Evolutionary conservation across 2,113 vertebrate genomes (phyloP).

Genomic region (Jacana jacana): DNA sequence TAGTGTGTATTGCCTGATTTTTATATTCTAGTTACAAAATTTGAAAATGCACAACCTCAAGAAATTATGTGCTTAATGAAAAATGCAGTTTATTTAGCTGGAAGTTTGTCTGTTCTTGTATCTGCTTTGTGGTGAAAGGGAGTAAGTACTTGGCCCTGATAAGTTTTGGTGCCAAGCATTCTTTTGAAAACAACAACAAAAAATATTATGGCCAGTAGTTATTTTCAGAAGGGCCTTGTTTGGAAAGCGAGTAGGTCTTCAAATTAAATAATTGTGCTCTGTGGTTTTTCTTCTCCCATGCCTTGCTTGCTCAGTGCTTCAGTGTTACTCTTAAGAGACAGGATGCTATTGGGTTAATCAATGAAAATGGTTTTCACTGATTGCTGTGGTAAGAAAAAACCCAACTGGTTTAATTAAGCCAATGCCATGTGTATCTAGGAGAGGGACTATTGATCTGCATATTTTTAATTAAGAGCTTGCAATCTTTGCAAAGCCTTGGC

Average conservation of each 20-base stretch:
- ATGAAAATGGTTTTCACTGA: constrained; percentile 21
- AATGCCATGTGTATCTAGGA: not conserved
- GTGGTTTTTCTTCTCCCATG: not conserved
- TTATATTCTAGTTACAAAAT: not conserved
- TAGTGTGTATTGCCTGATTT: not conserved
- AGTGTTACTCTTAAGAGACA: not conserved
- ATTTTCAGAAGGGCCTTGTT: not conserved
- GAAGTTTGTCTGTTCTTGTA: not conserved
- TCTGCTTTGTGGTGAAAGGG: not conserved
- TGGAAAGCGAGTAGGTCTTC: not conserved
- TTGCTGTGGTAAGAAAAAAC: not conserved
- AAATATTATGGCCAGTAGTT: not conserved
- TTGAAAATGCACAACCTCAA: not conserved
- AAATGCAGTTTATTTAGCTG: not conserved
- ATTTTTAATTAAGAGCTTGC: constrained; percentile 12
- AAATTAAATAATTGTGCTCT: not conserved
- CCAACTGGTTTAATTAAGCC: constrained; percentile 21
- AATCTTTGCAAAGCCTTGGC: not conserved
- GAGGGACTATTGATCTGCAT: not conserved
- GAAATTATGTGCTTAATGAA: not conserved
- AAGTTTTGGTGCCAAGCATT: not conserved
- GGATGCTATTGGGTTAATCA: not conserved
- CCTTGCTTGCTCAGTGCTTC: not conserved
- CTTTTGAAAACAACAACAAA: not conserved
- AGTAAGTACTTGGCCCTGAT: not conserved